A percentile compares a stretch with the other conserved stretches of the same genome.
These are phyloP conservation scores for Macrophya annulata DNA, from an alignment of 2,888 invertebrate genomes.

Conservation along the genomic window DNA sequence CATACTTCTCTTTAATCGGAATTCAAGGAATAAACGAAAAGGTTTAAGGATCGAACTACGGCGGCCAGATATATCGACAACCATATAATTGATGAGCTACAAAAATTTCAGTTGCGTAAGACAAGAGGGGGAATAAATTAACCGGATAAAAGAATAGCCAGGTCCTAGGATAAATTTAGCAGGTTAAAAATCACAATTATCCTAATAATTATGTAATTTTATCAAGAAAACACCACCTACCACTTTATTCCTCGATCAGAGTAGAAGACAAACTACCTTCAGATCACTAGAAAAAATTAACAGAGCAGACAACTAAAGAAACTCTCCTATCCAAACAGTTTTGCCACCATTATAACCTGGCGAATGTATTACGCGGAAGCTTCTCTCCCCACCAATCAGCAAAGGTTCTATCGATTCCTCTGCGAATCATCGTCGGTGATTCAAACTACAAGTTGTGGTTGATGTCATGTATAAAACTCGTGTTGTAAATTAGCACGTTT, in stretches of 20 bases:
- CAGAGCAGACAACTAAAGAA: not conserved
- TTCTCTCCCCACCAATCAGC: not conserved
- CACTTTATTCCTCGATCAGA: not conserved
- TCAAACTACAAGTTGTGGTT: not conserved
- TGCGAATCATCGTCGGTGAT: not conserved
- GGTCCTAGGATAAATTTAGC: not conserved
- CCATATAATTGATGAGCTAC: not conserved
- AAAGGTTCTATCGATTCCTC: not conserved
- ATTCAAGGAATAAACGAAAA: not conserved
- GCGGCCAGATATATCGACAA: not conserved
- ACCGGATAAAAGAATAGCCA: not conserved
- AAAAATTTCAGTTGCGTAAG: not conserved
- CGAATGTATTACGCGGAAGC: not conserved
- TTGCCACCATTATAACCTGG: not conserved
- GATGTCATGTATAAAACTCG: not conserved
- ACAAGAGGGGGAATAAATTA: not conserved
- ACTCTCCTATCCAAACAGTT: not conserved
- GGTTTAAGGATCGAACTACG: not conserved
- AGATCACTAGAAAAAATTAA: not conserved
- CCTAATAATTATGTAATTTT: constrained; percentile 46
- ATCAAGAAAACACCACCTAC: constrained; percentile 20
- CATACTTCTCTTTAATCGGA: not conserved
- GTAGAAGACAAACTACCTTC: not conserved
- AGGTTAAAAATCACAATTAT: not conserved
- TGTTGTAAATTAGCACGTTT: too few relatives aligned